Conservation (phyloP, 2,113 vertebrate genomes). For the Motacilla alba region DNA sequence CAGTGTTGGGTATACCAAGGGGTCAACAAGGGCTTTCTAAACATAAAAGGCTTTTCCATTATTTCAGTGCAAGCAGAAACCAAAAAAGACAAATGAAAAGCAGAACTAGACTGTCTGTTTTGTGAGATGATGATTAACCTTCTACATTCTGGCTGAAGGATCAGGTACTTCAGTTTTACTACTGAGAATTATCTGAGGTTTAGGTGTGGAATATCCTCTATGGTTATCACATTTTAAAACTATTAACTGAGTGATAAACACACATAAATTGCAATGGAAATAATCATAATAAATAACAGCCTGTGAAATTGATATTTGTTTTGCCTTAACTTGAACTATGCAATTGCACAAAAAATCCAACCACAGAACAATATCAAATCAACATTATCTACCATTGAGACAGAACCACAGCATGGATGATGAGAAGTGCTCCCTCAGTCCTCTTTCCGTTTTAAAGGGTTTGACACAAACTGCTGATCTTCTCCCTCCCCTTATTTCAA, state of each 20-base stretch:
- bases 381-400: background rate
- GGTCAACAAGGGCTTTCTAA: background rate
- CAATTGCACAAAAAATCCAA: background rate
- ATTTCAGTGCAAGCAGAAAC: background rate
- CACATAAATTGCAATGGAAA: background rate
- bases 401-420: background rate
- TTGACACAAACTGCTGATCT: background rate
- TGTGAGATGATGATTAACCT: background rate
- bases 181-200: background rate
- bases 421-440: background rate
- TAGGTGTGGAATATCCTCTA: background rate
- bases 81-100: background rate
- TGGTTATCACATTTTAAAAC: background rate
- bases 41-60: background rate
- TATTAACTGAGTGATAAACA: background rate
- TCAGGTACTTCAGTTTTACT: background rate
- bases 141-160: background rate
- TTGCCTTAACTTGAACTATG: background rate
- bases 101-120: background rate
- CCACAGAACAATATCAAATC: background rate
- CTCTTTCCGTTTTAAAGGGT: background rate
- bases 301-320: background rate
- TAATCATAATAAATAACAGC: background rate
- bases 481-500: background rate
- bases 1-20: background rate